Conservation (phyloP, 1,140 invertebrate species). For the Drosophila parvula region DNA sequence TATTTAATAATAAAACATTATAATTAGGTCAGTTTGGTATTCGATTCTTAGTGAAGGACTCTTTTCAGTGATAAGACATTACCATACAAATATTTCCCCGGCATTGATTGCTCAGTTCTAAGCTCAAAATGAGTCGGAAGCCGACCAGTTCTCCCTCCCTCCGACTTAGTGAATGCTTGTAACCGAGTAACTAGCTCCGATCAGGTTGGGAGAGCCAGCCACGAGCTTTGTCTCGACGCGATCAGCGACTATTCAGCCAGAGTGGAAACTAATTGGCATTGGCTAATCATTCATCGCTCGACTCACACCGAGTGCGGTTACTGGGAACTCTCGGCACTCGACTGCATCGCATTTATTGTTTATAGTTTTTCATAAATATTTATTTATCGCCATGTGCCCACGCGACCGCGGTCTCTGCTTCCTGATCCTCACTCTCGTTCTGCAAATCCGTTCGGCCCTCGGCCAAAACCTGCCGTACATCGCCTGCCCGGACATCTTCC, state of each 20-base stretch:
- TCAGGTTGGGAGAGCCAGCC: slow-evolving; percentile 28
- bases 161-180: slow-evolving; percentile 7
- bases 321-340: slow-evolving; percentile 1
- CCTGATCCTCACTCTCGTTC: slow-evolving; percentile 22
- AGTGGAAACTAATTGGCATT: slow-evolving; percentile 14
- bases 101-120: background rate
- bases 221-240: slow-evolving; percentile 6
- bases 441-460: background rate
- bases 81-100: background rate
- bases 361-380: slow-evolving; percentile 19
- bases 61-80: background rate
- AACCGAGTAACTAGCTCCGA: slow-evolving; percentile 18
- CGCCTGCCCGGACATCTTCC: slow-evolving; percentile 56
- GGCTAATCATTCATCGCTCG: slow-evolving; percentile 42
- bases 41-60: background rate
- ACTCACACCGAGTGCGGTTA: slow-evolving; percentile 44
- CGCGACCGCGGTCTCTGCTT: slow-evolving; percentile 2
- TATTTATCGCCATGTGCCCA: slow-evolving; percentile 25
- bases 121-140: background rate
- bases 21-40: background rate
- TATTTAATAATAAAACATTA: background rate
- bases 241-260: slow-evolving; percentile 17
- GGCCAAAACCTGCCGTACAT: slow-evolving; percentile 53
- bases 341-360: slow-evolving; percentile 16
- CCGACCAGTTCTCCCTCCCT: background rate